phyloP scores from a whole-genome alignment of 2,113 vertebrate genomes.

The Pimephales promelas region DNA sequence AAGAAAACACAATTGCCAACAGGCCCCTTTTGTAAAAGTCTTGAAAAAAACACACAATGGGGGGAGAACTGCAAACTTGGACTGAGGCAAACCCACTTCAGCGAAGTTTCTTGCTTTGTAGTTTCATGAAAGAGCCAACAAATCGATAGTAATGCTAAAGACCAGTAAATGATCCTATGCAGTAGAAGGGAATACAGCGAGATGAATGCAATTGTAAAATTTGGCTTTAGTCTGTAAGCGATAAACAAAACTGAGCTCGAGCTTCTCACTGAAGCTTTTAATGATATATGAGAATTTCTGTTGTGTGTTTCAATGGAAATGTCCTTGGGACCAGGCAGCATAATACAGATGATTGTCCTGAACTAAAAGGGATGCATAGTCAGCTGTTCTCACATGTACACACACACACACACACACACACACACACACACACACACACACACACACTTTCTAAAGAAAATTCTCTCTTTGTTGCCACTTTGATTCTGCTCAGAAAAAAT shows the following conservation, averaged over 20 bases:
- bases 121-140: conserved; percentile 7
- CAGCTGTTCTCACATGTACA: neutral
- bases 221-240: neutral
- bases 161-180: neutral
- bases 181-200: neutral
- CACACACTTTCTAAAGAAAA: neutral
- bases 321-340: conserved; percentile 10
- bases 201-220: neutral
- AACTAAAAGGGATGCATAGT: conserved; percentile 19
- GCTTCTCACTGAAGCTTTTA: neutral
- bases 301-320: conserved; percentile 19
- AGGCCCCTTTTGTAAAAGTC: neutral
- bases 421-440: too few species aligned
- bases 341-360: conserved; percentile 21
- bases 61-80: neutral
- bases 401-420: neutral
- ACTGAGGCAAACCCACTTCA: neutral
- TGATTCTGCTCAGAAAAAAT: conserved; percentile 33
- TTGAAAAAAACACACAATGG: neutral
- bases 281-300: conserved; percentile 4
- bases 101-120: conserved; percentile 23
- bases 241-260: neutral
- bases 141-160: conserved; percentile 7
- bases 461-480: neutral
- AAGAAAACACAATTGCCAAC: neutral